Evolutionary conservation across 2,113 vertebrate genomes (phyloP).

Genomic region (Bufo bufo): DNA sequence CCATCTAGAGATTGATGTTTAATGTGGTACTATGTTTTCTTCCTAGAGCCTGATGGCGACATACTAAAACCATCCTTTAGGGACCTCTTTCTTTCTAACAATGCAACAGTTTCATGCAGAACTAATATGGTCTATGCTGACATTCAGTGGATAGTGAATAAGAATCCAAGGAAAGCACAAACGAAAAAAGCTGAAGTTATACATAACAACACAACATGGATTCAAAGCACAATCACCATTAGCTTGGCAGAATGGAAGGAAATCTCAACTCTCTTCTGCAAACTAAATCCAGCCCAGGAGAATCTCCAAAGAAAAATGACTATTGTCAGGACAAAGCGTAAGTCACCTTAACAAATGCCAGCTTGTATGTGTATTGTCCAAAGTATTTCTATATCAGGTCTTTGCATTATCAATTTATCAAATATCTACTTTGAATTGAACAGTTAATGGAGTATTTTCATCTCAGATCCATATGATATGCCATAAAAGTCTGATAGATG

Average conservation of each 20-base stretch:
- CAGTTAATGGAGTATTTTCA: too few species aligned
- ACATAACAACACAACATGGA: not conserved
- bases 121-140: not conserved
- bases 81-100: slow-evolving; percentile 47
- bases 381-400: not conserved
- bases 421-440: too few species aligned
- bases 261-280: not conserved
- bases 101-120: slow-evolving; percentile 39
- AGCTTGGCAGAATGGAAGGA: slow-evolving; percentile 51
- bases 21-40: not conserved
- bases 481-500: too few species aligned
- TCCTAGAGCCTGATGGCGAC: not conserved
- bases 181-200: not conserved
- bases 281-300: slow-evolving; percentile 12
- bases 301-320: not conserved
- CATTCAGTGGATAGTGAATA: slow-evolving; percentile 30
- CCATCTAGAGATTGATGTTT: not conserved
- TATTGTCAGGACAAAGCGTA: not conserved
- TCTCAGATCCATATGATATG: too few species aligned
- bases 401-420: not conserved
- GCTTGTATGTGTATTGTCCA: not conserved
- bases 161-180: not conserved
- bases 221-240: slow-evolving; percentile 36
- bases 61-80: slow-evolving; percentile 49
- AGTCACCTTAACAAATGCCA: not conserved